Evolutionary conservation across 1,140 invertebrate species (phyloP).

Genomic region (Drosophila ercepeae): DNA sequence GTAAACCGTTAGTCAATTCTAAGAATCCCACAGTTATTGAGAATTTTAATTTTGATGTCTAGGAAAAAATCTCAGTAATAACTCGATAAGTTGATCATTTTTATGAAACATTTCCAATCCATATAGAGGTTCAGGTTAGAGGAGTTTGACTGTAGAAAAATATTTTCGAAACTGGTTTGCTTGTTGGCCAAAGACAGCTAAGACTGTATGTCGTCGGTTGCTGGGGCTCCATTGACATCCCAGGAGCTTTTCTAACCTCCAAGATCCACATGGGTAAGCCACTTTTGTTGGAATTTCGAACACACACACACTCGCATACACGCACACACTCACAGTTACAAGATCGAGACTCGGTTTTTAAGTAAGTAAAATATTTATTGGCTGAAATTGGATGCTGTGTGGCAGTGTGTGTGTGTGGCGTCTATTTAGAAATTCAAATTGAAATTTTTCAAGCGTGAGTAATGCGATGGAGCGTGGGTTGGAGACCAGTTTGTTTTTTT

Average conservation of each 20-base stretch:
- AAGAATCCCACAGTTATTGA: background rate
- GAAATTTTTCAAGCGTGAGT: conserved; percentile 72
- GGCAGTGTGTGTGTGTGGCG: conserved; percentile 53
- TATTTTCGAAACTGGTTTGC: conserved; percentile 64
- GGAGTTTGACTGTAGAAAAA: conserved; percentile 32
- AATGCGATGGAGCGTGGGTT: conserved; percentile 66
- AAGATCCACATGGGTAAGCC: conserved; percentile 66
- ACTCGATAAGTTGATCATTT: too few species aligned
- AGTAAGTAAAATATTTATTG: conserved; percentile 71
- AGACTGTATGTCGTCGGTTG: conserved; percentile 64
- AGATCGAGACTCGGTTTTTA: conserved; percentile 55
- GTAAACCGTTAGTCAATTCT: background rate
- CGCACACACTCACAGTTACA: conserved; percentile 33
- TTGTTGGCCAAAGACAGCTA: conserved; percentile 22
- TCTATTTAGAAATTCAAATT: conserved; percentile 82
- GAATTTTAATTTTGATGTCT: too few species aligned
- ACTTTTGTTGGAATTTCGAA: conserved; percentile 59
- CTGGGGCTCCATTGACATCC: conserved; percentile 67
- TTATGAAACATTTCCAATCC: conserved; percentile 44
- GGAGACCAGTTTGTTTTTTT: conserved; percentile 39
- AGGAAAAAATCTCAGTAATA: background rate
- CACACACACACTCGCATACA: conserved; percentile 43
- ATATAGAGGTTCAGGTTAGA: conserved; percentile 51
- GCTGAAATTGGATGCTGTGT: conserved; percentile 75
- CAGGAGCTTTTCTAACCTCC: conserved; percentile 58